These are phyloP conservation scores for Rhipidura dahli DNA, from an alignment of 2,113 vertebrate genomes.

Conservation along the genomic window DNA sequence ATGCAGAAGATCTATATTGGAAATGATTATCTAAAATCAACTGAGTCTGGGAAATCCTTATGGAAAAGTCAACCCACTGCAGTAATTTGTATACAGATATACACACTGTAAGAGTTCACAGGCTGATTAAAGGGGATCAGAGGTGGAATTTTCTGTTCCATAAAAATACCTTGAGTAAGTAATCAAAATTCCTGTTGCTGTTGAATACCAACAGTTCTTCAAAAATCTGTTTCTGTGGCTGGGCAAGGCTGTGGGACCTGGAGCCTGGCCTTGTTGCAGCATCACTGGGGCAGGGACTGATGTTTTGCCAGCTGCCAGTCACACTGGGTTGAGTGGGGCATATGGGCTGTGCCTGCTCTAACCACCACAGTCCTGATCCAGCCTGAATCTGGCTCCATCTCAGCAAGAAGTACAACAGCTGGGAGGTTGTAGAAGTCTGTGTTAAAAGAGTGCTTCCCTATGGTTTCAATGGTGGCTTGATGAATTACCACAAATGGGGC, in stretches of 20 bases:
- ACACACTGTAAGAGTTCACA: not conserved
- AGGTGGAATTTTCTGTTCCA: not conserved
- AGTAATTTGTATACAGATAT: not conserved
- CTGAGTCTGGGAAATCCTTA: not conserved
- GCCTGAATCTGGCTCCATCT: not conserved
- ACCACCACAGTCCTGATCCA: not conserved
- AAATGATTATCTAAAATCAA: not conserved
- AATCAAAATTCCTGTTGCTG: not conserved
- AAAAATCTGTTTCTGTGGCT: not conserved
- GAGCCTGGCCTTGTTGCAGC: accelerated
- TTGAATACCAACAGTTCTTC: not conserved
- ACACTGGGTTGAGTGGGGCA: accelerated
- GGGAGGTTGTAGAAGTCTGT: not conserved
- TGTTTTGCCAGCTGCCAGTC: not conserved
- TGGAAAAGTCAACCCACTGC: not conserved
- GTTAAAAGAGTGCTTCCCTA: not conserved
- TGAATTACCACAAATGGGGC: too few species aligned
- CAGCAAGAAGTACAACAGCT: not conserved
- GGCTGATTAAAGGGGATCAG: not conserved
- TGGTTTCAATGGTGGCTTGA: not conserved
- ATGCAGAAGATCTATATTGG: not conserved
- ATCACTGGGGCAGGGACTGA: not conserved
- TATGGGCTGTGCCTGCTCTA: not conserved
- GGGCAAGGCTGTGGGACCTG: not conserved
- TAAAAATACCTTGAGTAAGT: not conserved